Evolutionary conservation across 2,888 invertebrate genomes (phyloP), one percentile per base, ranked within the genome.

Genomic region (Troides helena): DNA sequence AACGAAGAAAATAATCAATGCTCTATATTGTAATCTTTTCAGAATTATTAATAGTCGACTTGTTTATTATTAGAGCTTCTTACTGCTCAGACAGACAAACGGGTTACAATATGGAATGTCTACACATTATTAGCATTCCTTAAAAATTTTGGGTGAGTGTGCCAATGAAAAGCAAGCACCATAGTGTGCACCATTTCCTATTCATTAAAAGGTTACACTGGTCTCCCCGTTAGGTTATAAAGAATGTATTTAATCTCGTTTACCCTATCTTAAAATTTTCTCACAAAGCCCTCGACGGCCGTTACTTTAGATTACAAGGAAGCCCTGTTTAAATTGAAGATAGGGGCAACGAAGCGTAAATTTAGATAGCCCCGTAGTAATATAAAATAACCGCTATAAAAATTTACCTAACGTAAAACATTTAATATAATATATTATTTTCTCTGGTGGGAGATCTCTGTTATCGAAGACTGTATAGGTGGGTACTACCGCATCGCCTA

Each of bases 261-360:
- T 25, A 69, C n/a, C 56, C 61, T 69, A 58, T 59, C 23, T 63
- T 65, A 65, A 65, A 56, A n/a, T 64, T 57, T 69, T 36, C 65
- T 69, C 57, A 65, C 46, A 69, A 65, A 69, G 25, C 50, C 36
- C 66, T 62, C 67, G 61, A 63, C 57, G 62, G 71, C 71, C 50
- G 68, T 72, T 62, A 72, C 43, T 73, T 62, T 70, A 62, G 62
- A 66, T 70, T 66, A 66, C 59, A 50, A 58, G 69, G 66, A 66
- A 62, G 66, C 61, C 59, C 25, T 62, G 62, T 65, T 70, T 70
- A 70, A 66, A 70, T 70, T 70, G 69, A 25, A 70, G 79, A 79
- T 76, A 79, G 72, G 82, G 77, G 75, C 85, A 87, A 82, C 85
- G 87, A 84, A 78, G 85, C 84, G 86, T 86, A 80, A 84, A 72